A percentile compares a stretch with the other conserved stretches of the same genome.
Evolutionary conservation across 1,140 invertebrate species (phyloP).

Genomic region (Drosophila neocordata): DNA sequence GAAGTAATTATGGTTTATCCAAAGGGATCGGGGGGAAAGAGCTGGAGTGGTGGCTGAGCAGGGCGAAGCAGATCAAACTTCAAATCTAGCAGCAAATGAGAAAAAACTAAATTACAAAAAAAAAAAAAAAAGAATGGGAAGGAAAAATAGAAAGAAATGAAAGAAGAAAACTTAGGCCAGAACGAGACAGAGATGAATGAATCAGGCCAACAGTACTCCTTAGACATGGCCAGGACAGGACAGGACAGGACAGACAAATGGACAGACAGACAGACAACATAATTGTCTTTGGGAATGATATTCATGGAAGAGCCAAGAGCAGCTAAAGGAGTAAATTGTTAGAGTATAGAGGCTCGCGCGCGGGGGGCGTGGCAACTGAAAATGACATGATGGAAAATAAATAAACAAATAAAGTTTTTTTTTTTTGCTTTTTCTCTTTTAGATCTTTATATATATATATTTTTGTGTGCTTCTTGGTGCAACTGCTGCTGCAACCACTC

Average conservation of each 20-base stretch:
- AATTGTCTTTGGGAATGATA: conserved; percentile 67
- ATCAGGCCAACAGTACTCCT: conserved; percentile 44
- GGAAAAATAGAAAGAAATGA: conserved; percentile 28
- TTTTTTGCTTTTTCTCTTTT: neutral
- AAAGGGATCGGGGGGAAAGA: conserved; percentile 41
- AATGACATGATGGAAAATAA: conserved; percentile 75
- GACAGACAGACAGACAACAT: conserved; percentile 53
- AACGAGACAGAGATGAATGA: conserved; percentile 69
- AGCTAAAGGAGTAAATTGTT: conserved; percentile 10
- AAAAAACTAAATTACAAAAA: conserved; percentile 26
- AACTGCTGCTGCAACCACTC: conserved; percentile 11
- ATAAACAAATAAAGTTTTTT: conserved; percentile 65
- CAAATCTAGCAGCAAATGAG: conserved; percentile 43
- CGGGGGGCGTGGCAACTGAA: conserved; percentile 45
- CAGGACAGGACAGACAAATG: conserved; percentile 36
- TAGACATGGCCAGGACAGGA: conserved; percentile 33
- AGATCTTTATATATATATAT: neutral
- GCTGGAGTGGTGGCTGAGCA: conserved; percentile 1
- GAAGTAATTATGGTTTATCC: conserved; percentile 81
- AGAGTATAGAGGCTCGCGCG: conserved; percentile 6
- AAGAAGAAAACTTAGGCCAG: conserved; percentile 28
- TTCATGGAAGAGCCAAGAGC: conserved; percentile 21
- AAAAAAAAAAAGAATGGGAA: conserved; percentile 22
- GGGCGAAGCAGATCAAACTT: conserved; percentile 47
- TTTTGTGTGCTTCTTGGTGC: conserved; percentile 11